A percentile compares a stretch with the other conserved stretches of the same genome.
Evolutionary conservation across 2,888 invertebrate genomes (phyloP).

Genomic region (Mongoloraphidia duomilia): DNA sequence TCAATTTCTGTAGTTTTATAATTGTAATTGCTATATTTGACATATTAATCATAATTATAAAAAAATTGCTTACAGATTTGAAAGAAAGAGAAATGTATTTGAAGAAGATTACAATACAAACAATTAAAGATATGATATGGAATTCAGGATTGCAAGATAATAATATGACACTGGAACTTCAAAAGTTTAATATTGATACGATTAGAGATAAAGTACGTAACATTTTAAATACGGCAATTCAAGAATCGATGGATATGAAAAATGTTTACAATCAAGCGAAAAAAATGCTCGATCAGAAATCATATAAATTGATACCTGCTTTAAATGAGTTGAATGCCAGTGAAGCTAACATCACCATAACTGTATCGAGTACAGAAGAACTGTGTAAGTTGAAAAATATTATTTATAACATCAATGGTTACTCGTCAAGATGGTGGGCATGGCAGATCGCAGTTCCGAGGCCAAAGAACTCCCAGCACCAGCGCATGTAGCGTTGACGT

Average conservation of each 20-base stretch:
- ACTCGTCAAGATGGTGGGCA: no score
- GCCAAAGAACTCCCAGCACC: no score
- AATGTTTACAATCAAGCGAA: slow-evolving; percentile 5
- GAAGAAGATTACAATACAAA: not conserved
- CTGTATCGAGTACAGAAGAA: not conserved
- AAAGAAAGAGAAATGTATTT: not conserved
- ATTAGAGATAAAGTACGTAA: slow-evolving; percentile 22
- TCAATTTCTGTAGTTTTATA: no score
- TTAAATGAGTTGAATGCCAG: slow-evolving; percentile 4
- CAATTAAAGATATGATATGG: slow-evolving; percentile 20
- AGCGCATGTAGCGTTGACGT: no score
- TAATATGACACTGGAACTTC: slow-evolving; percentile 25
- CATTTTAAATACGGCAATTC: slow-evolving; percentile 21
- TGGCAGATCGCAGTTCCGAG: no score
- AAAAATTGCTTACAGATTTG: not conserved
- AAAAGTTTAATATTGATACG: slow-evolving; percentile 17
- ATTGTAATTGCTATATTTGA: not conserved
- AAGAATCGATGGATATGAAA: slow-evolving; percentile 25
- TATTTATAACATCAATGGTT: no score
- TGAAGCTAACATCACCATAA: slow-evolving; percentile 4
- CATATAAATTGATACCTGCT: slow-evolving; percentile 5
- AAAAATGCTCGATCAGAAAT: slow-evolving; percentile 3
- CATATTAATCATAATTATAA: not conserved
- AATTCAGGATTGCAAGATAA: slow-evolving; percentile 27
- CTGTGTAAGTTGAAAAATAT: not conserved